Percentiles rank a stretch among this genome's conserved stretches.
phyloP scores from a whole-genome alignment of 2,797 vertebrate genomes.

The Podarcis siculus region DNA sequence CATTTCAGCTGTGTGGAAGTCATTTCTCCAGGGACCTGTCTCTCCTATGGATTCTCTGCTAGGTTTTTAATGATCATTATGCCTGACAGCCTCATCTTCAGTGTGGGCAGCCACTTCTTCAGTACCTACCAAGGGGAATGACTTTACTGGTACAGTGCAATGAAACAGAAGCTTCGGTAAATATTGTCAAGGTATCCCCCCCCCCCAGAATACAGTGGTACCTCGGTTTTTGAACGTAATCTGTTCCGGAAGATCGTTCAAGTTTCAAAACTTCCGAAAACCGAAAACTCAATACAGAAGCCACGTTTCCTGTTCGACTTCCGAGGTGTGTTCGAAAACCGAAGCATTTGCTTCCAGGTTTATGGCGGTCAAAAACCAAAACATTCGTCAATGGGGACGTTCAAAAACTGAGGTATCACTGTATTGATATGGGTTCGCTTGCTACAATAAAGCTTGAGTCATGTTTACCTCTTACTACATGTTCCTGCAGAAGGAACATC shows the following conservation, averaged over 20 bases:
- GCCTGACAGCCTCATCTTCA: slow-evolving; percentile 27
- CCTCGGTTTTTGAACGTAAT: too few species aligned
- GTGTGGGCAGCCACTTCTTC: slow-evolving; percentile 1
- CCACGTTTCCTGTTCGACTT: too few species aligned
- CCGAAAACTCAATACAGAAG: too few species aligned
- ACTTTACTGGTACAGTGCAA: neutral
- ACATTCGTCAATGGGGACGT: rapidly evolving
- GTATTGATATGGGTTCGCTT: neutral
- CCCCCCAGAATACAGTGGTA: too few species aligned
- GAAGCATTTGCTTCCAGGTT: too few species aligned
- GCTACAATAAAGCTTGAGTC: neutral
- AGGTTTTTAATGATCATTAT: slow-evolving; percentile 27
- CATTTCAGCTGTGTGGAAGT: neutral
- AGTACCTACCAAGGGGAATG: neutral
- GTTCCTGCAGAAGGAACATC: neutral
- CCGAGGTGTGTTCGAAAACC: too few species aligned
- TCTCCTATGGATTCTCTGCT: slow-evolving; percentile 25
- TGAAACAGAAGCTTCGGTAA: neutral
- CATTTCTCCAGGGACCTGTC: slow-evolving; percentile 15
- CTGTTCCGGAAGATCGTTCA: too few species aligned
- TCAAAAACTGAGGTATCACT: neutral
- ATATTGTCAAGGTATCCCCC: neutral
- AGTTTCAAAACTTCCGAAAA: too few species aligned
- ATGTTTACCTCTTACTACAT: neutral
- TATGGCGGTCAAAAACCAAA: too few species aligned